phyloP scores from a whole-genome alignment of 2,888 invertebrate genomes.

The Yponomeuta evonymella region DNA sequence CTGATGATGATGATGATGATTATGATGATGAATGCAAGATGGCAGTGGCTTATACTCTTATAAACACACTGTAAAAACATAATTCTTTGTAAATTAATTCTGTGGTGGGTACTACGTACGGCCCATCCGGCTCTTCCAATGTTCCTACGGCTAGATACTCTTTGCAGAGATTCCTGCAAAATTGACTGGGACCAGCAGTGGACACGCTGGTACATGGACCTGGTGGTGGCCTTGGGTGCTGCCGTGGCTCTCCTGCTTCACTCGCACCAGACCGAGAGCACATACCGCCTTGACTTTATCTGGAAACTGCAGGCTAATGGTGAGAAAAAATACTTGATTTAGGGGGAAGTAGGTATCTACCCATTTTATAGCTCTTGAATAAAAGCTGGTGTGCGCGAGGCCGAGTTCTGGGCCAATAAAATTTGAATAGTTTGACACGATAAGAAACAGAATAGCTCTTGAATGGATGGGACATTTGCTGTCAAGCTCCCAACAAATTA shows the following conservation, averaged over 20 bases:
- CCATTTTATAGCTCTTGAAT: too few species aligned
- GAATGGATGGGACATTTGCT: too few species aligned
- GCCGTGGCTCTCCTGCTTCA: conserved; percentile 90
- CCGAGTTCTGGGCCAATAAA: too few species aligned
- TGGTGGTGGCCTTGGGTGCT: conserved; percentile 84
- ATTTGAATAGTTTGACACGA: too few species aligned
- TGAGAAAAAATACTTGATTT: conserved; percentile 34
- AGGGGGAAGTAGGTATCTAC: too few species aligned
- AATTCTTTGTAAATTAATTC: background rate
- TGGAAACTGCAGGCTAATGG: conserved; percentile 98
- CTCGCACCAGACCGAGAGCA: conserved; percentile 95
- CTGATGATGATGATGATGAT: too few species aligned
- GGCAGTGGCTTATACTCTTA: too few species aligned
- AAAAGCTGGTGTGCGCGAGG: too few species aligned
- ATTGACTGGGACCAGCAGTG: conserved; percentile 56
- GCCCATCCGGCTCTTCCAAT: background rate
- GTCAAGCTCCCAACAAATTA: too few species aligned
- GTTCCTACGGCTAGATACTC: background rate
- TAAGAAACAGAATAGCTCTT: too few species aligned
- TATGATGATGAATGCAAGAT: too few species aligned
- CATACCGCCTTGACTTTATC: conserved; percentile 94
- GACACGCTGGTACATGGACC: conserved; percentile 58
- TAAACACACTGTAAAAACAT: too few species aligned
- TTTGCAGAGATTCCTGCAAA: conserved; percentile 20
- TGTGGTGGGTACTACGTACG: background rate